Base-by-base conservation (phyloP, 2,888 invertebrate genomes). In the Caenorhabditis afra region DNA sequence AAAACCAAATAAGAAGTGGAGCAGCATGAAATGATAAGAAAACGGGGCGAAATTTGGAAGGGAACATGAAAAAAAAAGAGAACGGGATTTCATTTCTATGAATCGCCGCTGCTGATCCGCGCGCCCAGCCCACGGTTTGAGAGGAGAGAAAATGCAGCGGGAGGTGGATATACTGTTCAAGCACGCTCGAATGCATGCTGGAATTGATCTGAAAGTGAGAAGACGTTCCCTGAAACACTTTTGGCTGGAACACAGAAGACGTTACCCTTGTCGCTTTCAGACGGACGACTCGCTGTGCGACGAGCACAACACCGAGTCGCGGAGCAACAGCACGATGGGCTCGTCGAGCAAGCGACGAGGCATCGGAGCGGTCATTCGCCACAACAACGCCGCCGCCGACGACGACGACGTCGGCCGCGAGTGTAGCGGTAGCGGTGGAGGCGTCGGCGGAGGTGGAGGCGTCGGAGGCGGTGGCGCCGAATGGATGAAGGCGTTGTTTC, bases 401-500 rank as follows among this genome's bases (percentile, higher is more conserved):
- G n/a, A 37, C 41, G 8, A 12, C 50, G n/a, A 44, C 39, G 16
- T 37, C 62, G 16, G 37, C 44, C 11, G 47, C 47, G 47, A 18
- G 64, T 49, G 58, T 20, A 50, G 49, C 22, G 50, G 37, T 39
- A 49, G 53, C 44, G 16, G 22, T 11, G 23, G 39, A 22, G 53
- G 45, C 14, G 35, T 20, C 18, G 12, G 35, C 23, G 39, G 35
- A 14, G 39, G 29, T 20, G 16, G 11, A 20, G 10, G 37, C 12
- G 49, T 5, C 22, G 22, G 2, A 18, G 16, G 37, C 18, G 16
- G 65, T 4, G 35, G 55, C 14, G 23, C 64, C 35, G 85, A 87
- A 59, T 75, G 75, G 44, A 61, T 71, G 49, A 88, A 88, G 79
- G 59, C 83, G 18, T 20, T 83, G 23, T 81, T 87, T 41, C 82